Evolutionary conservation across 2,888 invertebrate genomes (phyloP).

Genomic region (Melinaea marsaeus): DNA sequence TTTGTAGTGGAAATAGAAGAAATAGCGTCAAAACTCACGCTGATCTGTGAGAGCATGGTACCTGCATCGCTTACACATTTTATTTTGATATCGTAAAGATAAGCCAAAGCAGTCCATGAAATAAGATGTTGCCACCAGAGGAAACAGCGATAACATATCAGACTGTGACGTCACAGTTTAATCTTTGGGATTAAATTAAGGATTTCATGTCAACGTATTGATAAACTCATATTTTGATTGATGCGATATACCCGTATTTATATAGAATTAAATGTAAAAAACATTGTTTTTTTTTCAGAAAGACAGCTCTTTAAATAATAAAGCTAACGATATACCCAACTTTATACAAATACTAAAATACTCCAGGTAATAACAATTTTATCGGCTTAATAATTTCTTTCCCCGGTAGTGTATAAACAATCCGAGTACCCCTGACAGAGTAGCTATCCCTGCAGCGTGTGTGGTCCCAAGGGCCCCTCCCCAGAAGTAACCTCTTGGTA

Average conservation of each 20-base stretch:
- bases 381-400: constrained; percentile 12
- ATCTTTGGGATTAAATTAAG: constrained; percentile 12
- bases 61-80: too few species aligned
- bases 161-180: background rate
- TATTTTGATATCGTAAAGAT: too few species aligned
- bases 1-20: too few species aligned
- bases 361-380: background rate
- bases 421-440: constrained; percentile 52
- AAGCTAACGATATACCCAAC: too few species aligned
- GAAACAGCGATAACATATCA: too few species aligned
- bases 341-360: too few species aligned
- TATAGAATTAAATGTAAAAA: background rate
- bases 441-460: constrained; percentile 53
- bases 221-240: background rate
- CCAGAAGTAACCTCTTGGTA: constrained; percentile 90
- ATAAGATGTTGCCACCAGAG: too few species aligned
- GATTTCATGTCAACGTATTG: background rate
- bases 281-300: too few species aligned
- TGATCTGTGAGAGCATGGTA: background rate
- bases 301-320: too few species aligned
- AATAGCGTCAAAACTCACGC: too few species aligned
- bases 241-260: background rate
- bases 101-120: too few species aligned
- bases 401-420: constrained; percentile 60
- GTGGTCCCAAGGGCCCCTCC: constrained; percentile 78